These are phyloP conservation scores for Phymanthus crucifer DNA, from an alignment of 92 coral and sea anemone genomes.

Conservation along the genomic window DNA sequence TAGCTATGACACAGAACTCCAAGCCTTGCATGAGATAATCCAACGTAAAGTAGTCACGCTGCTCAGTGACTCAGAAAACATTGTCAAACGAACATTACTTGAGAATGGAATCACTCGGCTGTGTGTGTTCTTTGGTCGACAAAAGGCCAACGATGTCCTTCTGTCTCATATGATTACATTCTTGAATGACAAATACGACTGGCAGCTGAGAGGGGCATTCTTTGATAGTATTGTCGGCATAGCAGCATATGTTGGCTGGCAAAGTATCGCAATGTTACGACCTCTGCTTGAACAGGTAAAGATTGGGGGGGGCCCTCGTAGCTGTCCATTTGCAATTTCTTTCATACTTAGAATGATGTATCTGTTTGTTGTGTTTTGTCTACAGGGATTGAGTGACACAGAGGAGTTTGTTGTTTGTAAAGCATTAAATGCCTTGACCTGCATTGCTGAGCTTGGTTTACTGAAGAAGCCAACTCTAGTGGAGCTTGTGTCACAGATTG, in stretches of 20 bases:
- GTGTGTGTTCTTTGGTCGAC: conserved; percentile 97
- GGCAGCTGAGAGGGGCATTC: conserved; percentile 96
- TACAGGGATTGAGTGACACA: conserved; percentile 93
- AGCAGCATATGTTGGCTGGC: conserved; percentile 99
- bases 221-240: conserved; percentile 98
- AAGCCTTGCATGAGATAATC: conserved; percentile 92
- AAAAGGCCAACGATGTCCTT: conserved; percentile 93
- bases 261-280: conserved; percentile 93
- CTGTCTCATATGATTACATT: conserved; percentile 97
- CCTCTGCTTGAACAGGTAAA: conserved; percentile 92
- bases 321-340: neutral
- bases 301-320: too few relatives aligned
- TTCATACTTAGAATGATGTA: neutral
- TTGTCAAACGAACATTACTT: conserved; percentile 90
- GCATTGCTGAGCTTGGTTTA: conserved; percentile 93
- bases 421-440: conserved; percentile 92
- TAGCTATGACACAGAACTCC: conserved; percentile 91
- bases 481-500: conserved; percentile 88
- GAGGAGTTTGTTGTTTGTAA: conserved; percentile 97
- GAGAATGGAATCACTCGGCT: conserved; percentile 95
- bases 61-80: conserved; percentile 91
- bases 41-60: conserved; percentile 95
- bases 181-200: conserved; percentile 92
- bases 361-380: neutral
- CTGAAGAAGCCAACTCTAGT: conserved; percentile 86